phyloP scores from a whole-genome alignment of 2,113 vertebrate species.

The Setophaga petechia region DNA sequence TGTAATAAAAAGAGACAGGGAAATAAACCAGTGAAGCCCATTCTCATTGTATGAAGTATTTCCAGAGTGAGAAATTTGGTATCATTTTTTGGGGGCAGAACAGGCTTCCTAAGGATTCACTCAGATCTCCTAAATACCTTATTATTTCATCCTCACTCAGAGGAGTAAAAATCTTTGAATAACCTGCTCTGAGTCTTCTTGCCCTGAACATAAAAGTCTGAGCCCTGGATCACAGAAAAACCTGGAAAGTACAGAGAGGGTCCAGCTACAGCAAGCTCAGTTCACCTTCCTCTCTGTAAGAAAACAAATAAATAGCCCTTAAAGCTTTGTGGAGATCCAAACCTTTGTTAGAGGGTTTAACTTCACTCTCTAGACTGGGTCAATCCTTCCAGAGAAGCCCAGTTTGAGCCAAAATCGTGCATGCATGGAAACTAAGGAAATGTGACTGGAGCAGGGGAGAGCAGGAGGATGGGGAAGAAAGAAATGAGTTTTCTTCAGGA shows the following conservation, averaged over 20 bases:
- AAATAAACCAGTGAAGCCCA: not conserved
- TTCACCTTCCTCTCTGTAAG: not conserved
- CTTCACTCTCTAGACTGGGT: not conserved
- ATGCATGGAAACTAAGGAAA: not conserved
- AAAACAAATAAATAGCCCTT: not conserved
- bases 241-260: not conserved
- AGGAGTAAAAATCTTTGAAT: not conserved
- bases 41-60: not conserved
- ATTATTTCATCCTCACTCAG: not conserved
- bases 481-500: not conserved
- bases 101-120: not conserved
- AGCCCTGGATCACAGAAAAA: not conserved
- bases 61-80: not conserved
- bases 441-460: too few relatives aligned
- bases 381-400: not conserved
- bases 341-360: not conserved
- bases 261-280: not conserved
- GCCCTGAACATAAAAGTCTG: not conserved
- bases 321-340: not conserved
- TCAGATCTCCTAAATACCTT: not conserved
- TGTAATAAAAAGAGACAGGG: not conserved
- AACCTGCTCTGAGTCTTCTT: not conserved
- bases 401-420: not conserved
- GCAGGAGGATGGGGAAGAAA: not conserved
- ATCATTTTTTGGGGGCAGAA: not conserved